Percentiles rank a stretch among this genome's conserved stretches.
These are phyloP conservation scores for Pitangus sulphuratus DNA, from an alignment of 2,797 vertebrate species.

Conservation along the genomic window DNA sequence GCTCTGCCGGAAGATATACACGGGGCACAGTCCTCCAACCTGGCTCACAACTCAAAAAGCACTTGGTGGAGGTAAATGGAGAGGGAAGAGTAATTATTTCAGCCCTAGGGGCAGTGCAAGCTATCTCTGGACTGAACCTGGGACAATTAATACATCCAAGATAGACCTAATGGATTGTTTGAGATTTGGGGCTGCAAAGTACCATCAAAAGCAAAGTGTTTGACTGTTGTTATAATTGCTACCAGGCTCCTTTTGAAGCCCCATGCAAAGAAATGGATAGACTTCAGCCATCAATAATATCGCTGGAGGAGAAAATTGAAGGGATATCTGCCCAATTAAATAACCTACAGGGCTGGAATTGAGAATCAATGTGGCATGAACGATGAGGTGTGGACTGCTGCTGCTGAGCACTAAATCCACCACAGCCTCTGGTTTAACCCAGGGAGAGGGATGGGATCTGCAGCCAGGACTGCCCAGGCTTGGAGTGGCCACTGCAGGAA, in stretches of 20 bases:
- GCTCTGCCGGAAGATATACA: not conserved
- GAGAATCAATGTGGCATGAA: conserved; percentile 59
- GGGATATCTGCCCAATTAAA: conserved; percentile 70
- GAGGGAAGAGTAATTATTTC: not conserved
- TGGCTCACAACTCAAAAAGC: not conserved
- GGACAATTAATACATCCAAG: not conserved
- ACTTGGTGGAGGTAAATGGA: not conserved
- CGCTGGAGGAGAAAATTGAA: conserved; percentile 57
- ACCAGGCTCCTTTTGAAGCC: conserved; percentile 12
- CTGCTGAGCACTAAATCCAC: not conserved
- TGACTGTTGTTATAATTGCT: conserved; percentile 22
- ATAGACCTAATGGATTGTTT: not conserved
- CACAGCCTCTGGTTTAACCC: not conserved
- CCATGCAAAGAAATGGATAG: not conserved
- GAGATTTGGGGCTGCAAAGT: conserved; percentile 1
- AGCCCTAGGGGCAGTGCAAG: not conserved
- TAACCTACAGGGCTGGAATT: conserved; percentile 44
- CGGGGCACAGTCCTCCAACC: fast-evolving
- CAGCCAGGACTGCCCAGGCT: fast-evolving
- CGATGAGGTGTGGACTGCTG: conserved; percentile 14
- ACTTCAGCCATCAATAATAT: conserved; percentile 36
- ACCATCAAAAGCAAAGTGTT: not conserved
- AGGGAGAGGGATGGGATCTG: not conserved
- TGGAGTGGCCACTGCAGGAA: not conserved
- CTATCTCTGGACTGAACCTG: not conserved